Evolutionary conservation across 2,113 vertebrate genomes (phyloP).

Genomic region (Polypterus senegalus): DNA sequence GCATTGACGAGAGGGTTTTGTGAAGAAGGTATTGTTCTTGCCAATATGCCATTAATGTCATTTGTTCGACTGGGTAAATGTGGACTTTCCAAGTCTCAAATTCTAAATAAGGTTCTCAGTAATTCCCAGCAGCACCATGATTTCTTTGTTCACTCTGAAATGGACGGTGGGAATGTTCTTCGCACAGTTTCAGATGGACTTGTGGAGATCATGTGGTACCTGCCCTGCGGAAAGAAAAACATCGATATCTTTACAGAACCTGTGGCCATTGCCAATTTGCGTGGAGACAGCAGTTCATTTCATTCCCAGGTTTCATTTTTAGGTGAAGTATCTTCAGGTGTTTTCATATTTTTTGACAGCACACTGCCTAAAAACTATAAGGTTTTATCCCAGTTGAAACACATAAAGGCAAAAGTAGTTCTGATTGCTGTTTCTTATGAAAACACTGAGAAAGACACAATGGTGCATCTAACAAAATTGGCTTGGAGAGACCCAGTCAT

Average conservation of each 20-base stretch:
- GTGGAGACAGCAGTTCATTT: conserved; percentile 39
- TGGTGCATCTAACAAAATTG: conserved; percentile 16
- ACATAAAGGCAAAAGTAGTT: conserved; percentile 28
- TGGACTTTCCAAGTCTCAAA: conserved; percentile 54
- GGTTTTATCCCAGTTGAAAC: conserved; percentile 37
- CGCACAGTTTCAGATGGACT: conserved; percentile 53
- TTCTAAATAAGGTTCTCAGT: conserved; percentile 51
- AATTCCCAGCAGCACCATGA: conserved; percentile 35
- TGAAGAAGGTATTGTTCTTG: conserved; percentile 33
- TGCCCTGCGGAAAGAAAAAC: conserved; percentile 32
- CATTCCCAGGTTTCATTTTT: conserved; percentile 44
- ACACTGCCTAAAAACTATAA: conserved; percentile 36
- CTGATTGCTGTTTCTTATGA: conserved; percentile 30
- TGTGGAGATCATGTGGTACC: conserved; percentile 55
- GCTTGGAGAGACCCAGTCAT: conserved; percentile 25
- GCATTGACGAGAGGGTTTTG: conserved; percentile 7
- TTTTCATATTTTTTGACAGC: conserved; percentile 50
- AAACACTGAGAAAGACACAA: conserved; percentile 13
- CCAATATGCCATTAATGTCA: conserved; percentile 51
- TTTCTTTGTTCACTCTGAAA: conserved; percentile 48
- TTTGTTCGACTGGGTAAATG: conserved; percentile 54
- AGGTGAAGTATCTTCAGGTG: conserved; percentile 44
- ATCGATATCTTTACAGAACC: conserved; percentile 35
- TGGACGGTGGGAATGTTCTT: conserved; percentile 33
- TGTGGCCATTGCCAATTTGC: conserved; percentile 44